A percentile compares a stretch with the other conserved stretches of the same genome.
Evolutionary conservation across 2,888 invertebrate species (phyloP).

Genomic region (Eupeodes latifasciatus): DNA sequence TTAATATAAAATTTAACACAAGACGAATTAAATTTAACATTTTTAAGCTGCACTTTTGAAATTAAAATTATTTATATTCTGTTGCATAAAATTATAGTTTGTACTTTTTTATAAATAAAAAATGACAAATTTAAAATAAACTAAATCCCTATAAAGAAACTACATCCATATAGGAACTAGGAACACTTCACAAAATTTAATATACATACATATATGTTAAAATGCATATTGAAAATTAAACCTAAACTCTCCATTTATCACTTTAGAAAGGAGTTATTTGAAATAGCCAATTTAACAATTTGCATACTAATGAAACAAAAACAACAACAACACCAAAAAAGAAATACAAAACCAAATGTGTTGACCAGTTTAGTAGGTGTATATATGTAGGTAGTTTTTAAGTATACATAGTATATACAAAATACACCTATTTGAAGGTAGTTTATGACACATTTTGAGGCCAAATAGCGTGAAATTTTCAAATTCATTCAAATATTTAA

Average conservation of each 20-base stretch:
- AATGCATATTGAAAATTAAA: slow-evolving; percentile 21
- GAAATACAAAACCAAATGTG: neutral
- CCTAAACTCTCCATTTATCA: slow-evolving; percentile 19
- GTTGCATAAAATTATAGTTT: too few relatives aligned
- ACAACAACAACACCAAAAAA: neutral
- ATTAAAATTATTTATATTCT: too few relatives aligned
- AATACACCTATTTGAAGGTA: neutral
- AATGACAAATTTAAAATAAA: too few relatives aligned
- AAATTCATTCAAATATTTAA: slow-evolving; percentile 60
- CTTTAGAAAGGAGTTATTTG: slow-evolving; percentile 23
- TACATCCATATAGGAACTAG: too few relatives aligned
- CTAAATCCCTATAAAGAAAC: too few relatives aligned
- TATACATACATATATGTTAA: neutral
- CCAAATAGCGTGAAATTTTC: slow-evolving; percentile 60
- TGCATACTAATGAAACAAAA: slow-evolving; percentile 54
- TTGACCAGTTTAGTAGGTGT: neutral
- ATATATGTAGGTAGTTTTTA: too few relatives aligned
- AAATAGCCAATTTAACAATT: slow-evolving; percentile 64
- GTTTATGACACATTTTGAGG: slow-evolving; percentile 42
- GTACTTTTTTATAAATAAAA: too few relatives aligned
- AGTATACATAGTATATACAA: neutral
- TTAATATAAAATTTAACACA: too few relatives aligned
- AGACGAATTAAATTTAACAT: too few relatives aligned
- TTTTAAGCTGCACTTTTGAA: too few relatives aligned
- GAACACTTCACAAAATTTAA: too few relatives aligned